These are phyloP conservation scores for Accipiter cooperii DNA, from an alignment of 2,113 vertebrate genomes.

Conservation along the genomic window DNA sequence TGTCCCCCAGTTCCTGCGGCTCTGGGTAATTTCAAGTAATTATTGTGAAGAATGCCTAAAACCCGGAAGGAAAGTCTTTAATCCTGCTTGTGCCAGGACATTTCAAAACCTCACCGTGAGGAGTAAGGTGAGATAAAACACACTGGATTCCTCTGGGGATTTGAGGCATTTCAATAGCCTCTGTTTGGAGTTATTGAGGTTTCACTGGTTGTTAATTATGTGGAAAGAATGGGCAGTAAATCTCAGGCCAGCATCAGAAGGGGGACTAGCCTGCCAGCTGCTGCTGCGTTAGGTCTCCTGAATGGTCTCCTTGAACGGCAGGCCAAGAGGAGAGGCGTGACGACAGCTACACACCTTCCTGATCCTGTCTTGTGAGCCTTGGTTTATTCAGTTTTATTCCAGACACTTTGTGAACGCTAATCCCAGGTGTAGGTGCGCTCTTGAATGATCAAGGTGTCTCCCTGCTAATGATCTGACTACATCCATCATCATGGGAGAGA, in stretches of 20 bases:
- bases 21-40: not conserved
- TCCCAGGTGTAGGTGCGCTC: not conserved
- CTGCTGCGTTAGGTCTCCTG: not conserved
- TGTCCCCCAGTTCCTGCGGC: not conserved
- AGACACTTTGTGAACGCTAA: not conserved
- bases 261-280: not conserved
- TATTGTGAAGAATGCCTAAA: not conserved
- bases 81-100: not conserved
- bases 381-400: not conserved
- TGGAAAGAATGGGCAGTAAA: not conserved
- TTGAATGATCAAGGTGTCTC: not conserved
- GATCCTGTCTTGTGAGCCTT: not conserved
- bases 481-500: not conserved
- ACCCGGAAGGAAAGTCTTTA: not conserved
- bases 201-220: not conserved
- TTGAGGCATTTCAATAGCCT: not conserved
- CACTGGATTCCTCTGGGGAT: not conserved
- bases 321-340: not conserved
- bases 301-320: not conserved
- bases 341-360: fast-evolving
- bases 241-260: not conserved
- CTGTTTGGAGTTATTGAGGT: not conserved
- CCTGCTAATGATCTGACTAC: not conserved
- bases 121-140: not conserved
- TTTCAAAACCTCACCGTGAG: not conserved